These are phyloP conservation scores for Erebia aethiops DNA, from an alignment of 2,888 invertebrate species.

Conservation along the genomic window DNA sequence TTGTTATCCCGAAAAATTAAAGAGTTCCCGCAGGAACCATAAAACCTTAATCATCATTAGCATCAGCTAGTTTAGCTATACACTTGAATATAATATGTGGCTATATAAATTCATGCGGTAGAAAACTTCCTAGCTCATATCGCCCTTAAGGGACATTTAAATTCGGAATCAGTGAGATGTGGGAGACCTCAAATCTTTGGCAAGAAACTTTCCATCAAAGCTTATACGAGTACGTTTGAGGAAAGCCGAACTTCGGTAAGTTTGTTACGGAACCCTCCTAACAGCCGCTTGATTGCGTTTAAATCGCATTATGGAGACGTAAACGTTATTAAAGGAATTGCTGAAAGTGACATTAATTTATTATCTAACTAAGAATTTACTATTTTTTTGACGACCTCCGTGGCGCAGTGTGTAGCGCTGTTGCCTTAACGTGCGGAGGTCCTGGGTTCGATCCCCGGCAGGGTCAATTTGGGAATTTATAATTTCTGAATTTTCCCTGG, in stretches of 20 bases:
- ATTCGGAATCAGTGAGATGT: conserved; percentile 46
- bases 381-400: no score
- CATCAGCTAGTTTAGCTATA: no score
- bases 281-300: conserved; percentile 42
- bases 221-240: conserved; percentile 50
- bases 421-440: no score
- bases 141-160: conserved; percentile 28
- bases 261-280: conserved; percentile 41
- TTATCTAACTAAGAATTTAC: neutral
- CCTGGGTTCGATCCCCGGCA: no score
- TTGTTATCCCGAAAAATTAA: no score
- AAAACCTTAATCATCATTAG: no score
- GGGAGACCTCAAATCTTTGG: conserved; percentile 51
- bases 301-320: conserved; percentile 39
- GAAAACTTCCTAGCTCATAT: conserved; percentile 2
- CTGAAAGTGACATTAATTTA: conserved; percentile 13
- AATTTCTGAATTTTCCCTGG: no score
- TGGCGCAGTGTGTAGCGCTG: no score
- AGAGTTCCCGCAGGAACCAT: no score
- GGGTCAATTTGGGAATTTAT: no score
- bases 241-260: conserved; percentile 51
- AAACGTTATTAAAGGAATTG: conserved; percentile 24
- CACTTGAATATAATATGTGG: no score
- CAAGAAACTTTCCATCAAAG: conserved; percentile 49
- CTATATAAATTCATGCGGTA: neutral